A percentile compares a stretch with the other conserved stretches of the same genome.
Conservation (phyloP, 2,888 invertebrate genomes). For the Steromphala cineraria region DNA sequence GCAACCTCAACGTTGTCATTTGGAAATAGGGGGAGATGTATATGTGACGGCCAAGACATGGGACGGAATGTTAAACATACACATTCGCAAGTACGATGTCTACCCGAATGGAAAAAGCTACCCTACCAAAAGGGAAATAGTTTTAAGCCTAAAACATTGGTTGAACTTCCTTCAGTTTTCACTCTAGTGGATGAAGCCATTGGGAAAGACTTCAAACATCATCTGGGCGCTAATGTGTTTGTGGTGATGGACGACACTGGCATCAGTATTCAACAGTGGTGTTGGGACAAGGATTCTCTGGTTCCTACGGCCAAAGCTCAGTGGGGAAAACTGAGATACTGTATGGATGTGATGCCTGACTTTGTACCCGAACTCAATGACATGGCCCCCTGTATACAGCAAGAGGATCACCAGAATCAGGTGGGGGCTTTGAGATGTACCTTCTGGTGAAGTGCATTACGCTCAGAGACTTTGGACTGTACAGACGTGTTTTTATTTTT, state of each 20-base stretch:
- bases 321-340: not conserved
- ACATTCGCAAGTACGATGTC: not conserved
- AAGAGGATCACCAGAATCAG: not conserved
- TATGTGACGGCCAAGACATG: not conserved
- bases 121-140: not conserved
- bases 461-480: too few relatives aligned
- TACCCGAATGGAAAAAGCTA: not conserved
- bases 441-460: too few relatives aligned
- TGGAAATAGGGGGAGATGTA: not conserved
- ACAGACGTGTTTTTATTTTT: too few relatives aligned
- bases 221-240: not conserved
- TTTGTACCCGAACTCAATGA: not conserved
- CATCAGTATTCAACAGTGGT: not conserved
- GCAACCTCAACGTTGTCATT: too few relatives aligned
- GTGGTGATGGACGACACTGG: not conserved
- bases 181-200: not conserved
- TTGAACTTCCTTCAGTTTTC: not conserved
- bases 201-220: not conserved
- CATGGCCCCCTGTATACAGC: not conserved
- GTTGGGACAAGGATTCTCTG: not conserved
- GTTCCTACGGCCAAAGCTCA: not conserved
- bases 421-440: not conserved
- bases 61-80: not conserved
- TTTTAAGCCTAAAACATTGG: not conserved
- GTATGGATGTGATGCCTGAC: not conserved